Evolutionary conservation across 2,888 invertebrate species (phyloP).

Genomic region (Eulithis prunata): DNA sequence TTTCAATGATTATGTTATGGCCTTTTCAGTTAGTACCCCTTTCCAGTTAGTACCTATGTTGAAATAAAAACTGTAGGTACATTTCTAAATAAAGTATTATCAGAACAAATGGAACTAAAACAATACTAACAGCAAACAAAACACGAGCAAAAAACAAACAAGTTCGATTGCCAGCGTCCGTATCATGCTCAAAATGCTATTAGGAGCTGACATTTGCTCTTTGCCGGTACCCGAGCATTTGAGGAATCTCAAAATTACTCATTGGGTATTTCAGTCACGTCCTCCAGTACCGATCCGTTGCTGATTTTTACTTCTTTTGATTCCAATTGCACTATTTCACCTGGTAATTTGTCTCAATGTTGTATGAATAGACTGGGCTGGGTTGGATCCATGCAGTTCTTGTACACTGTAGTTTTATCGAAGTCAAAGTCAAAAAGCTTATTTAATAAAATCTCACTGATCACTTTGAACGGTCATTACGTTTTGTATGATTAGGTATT

Average conservation of each 20-base stretch:
- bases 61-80: background rate
- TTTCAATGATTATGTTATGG: too few relatives aligned
- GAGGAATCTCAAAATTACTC: slow-evolving; percentile 82
- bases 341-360: slow-evolving; percentile 70
- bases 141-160: slow-evolving; percentile 58
- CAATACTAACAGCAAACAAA: slow-evolving; percentile 33
- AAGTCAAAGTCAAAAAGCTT: too few relatives aligned
- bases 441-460: too few relatives aligned
- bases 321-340: slow-evolving; percentile 79
- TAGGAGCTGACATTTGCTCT: slow-evolving; percentile 79
- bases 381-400: slow-evolving; percentile 14
- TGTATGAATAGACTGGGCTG: slow-evolving; percentile 32
- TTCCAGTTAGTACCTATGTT: background rate
- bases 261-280: slow-evolving; percentile 81
- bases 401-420: too few relatives aligned
- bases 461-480: too few relatives aligned
- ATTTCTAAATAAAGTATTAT: background rate
- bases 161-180: slow-evolving; percentile 69
- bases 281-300: slow-evolving; percentile 61
- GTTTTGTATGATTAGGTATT: too few relatives aligned
- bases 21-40: too few relatives aligned
- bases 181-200: slow-evolving; percentile 77
- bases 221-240: slow-evolving; percentile 66
- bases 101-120: slow-evolving; percentile 12
- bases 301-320: slow-evolving; percentile 83